Percentiles rank a stretch among this genome's conserved stretches.
phyloP scores from a whole-genome alignment of 2,888 invertebrate genomes.

The Poecilobothrus nobilitatus region DNA sequence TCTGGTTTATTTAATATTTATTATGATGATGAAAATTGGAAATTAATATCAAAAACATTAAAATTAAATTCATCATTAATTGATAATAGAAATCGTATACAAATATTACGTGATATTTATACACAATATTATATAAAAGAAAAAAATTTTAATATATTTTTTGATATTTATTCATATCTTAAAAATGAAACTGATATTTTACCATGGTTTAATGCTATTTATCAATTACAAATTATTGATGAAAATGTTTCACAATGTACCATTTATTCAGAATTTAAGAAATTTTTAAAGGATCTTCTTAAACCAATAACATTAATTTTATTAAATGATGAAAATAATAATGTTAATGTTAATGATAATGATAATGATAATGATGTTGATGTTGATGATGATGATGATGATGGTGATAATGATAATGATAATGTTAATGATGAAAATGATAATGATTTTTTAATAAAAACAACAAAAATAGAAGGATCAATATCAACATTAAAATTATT shows the following conservation, averaged over 20 bases:
- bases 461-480: not conserved
- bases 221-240: slow-evolving; percentile 28
- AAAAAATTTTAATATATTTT: slow-evolving; percentile 46
- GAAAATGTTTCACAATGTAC: slow-evolving; percentile 30
- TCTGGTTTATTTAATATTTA: slow-evolving; percentile 54
- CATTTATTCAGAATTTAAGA: slow-evolving; percentile 28
- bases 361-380: no score
- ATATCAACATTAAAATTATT: not conserved
- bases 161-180: slow-evolving; percentile 51
- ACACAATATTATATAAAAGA: slow-evolving; percentile 52
- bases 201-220: slow-evolving; percentile 56
- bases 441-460: no score
- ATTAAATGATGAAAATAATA: no score
- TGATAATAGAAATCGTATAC: slow-evolving; percentile 68
- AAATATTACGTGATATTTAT: slow-evolving; percentile 73
- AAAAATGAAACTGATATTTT: slow-evolving; percentile 55
- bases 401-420: slow-evolving; percentile 19
- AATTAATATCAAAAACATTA: slow-evolving; percentile 53
- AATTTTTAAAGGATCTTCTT: slow-evolving; percentile 32
- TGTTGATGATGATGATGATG: slow-evolving; percentile 19
- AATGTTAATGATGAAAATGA: not conserved
- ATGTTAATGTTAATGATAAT: no score
- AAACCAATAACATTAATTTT: slow-evolving; percentile 21
- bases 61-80: slow-evolving; percentile 56
- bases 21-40: slow-evolving; percentile 60